Evolutionary conservation across 2,888 invertebrate species (phyloP).

Genomic region (Nomada fucata): DNA sequence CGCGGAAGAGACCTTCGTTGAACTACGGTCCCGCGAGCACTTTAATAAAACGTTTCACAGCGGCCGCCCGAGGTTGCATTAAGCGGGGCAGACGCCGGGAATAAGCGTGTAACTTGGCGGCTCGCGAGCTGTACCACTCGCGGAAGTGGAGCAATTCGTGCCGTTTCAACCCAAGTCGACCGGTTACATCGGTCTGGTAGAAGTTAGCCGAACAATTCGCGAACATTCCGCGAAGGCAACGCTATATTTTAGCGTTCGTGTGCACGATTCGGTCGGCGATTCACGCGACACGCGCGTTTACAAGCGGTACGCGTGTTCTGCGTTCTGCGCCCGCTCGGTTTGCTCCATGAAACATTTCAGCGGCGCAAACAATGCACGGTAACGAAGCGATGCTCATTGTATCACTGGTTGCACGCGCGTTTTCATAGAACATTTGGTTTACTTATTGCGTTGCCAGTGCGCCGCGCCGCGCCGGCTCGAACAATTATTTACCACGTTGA

Average conservation of each 20-base stretch:
- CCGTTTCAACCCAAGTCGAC: neutral
- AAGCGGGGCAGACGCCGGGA: neutral
- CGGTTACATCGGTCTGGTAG: neutral
- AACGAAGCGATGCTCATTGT: conserved; percentile 46
- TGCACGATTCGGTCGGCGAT: neutral
- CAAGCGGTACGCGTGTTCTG: conserved; percentile 44
- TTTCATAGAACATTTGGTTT: conserved; percentile 41
- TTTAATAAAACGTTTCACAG: conserved; percentile 17
- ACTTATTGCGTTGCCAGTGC: conserved; percentile 10
- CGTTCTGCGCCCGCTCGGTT: conserved; percentile 6
- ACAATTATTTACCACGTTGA: conserved; percentile 25
- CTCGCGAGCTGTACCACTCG: neutral
- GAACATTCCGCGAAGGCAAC: conserved; percentile 15
- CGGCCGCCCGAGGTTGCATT: neutral
- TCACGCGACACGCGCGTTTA: conserved; percentile 31
- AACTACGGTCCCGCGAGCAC: neutral
- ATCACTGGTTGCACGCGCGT: neutral
- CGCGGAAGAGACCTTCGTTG: neutral
- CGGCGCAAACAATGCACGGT: conserved; percentile 45
- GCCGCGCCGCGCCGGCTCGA: neutral
- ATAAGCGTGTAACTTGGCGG: conserved; percentile 1
- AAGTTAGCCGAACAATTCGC: conserved; percentile 33
- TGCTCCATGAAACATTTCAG: conserved; percentile 44
- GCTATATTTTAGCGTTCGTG: conserved; percentile 20
- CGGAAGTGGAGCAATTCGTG: neutral